phyloP scores from a whole-genome alignment of 2,888 invertebrate genomes.

The Tetragnatha montana region DNA sequence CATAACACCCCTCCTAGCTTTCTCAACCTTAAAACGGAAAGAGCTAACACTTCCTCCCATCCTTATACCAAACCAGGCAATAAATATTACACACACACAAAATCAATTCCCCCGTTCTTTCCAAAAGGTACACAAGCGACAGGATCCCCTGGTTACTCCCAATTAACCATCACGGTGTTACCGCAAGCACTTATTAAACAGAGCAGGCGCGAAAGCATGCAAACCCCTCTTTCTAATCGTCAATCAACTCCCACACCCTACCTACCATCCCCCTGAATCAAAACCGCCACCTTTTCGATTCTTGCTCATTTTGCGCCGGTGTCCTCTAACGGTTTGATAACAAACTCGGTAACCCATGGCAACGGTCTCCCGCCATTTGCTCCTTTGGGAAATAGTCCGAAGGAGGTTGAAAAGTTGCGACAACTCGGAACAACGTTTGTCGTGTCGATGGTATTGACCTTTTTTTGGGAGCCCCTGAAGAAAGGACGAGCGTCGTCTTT shows the following conservation, averaged over 20 bases:
- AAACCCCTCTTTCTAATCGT: constrained; percentile 8
- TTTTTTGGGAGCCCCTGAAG: background rate
- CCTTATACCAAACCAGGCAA: too few species aligned
- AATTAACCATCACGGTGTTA: background rate
- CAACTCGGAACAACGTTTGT: constrained; percentile 43
- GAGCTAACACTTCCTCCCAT: too few species aligned
- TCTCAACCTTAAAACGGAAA: too few species aligned
- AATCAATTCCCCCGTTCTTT: background rate
- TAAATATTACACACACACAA: too few species aligned
- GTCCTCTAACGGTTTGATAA: constrained; percentile 49
- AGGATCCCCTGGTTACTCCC: background rate
- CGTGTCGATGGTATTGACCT: constrained; percentile 9
- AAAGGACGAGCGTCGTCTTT: too few species aligned
- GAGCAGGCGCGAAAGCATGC: background rate
- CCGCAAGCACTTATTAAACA: background rate
- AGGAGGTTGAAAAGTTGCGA: constrained; percentile 48
- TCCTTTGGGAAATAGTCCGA: constrained; percentile 28
- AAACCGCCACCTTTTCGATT: constrained; percentile 35
- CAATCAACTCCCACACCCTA: constrained; percentile 40
- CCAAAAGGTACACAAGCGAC: background rate
- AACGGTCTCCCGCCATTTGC: constrained; percentile 47
- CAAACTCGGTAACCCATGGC: constrained; percentile 63
- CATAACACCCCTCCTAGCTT: too few species aligned
- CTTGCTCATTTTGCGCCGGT: constrained; percentile 9
- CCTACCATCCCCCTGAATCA: constrained; percentile 7